phyloP scores from a whole-genome alignment of 2,797 vertebrate species.

The Mormyrus hasselquistii region DNA sequence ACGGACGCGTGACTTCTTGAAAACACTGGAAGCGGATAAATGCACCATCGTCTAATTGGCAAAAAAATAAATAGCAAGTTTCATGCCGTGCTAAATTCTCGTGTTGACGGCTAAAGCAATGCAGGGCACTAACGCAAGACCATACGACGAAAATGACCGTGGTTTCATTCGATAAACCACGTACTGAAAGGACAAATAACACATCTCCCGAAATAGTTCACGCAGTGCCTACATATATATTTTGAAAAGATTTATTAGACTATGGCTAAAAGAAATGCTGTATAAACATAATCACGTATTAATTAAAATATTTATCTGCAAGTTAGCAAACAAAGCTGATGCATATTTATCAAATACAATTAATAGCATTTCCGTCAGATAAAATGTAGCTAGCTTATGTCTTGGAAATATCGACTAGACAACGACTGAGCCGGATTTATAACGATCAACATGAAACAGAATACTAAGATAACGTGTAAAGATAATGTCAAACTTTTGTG shows the following conservation, averaged over 20 bases:
- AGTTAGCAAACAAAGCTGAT: background rate
- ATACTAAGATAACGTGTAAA: background rate
- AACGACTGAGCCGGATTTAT: background rate
- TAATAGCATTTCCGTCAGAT: background rate
- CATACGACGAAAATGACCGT: background rate
- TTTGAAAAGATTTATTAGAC: background rate
- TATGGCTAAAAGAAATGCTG: background rate
- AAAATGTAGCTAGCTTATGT: background rate
- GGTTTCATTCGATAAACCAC: background rate
- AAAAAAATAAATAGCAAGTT: constrained; percentile 20
- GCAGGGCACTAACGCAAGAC: background rate
- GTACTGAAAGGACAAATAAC: background rate
- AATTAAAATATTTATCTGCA: background rate
- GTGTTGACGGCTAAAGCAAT: background rate
- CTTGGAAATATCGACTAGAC: background rate
- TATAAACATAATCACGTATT: background rate
- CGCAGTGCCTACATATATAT: background rate
- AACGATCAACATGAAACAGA: background rate
- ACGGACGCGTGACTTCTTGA: background rate
- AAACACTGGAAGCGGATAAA: background rate
- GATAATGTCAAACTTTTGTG: background rate
- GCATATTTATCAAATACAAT: background rate
- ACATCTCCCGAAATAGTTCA: background rate
- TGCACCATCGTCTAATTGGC: background rate
- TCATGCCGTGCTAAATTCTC: background rate